Evolutionary conservation across 2,797 vertebrate genomes (phyloP).

Genomic region (Onychomys torridus): DNA sequence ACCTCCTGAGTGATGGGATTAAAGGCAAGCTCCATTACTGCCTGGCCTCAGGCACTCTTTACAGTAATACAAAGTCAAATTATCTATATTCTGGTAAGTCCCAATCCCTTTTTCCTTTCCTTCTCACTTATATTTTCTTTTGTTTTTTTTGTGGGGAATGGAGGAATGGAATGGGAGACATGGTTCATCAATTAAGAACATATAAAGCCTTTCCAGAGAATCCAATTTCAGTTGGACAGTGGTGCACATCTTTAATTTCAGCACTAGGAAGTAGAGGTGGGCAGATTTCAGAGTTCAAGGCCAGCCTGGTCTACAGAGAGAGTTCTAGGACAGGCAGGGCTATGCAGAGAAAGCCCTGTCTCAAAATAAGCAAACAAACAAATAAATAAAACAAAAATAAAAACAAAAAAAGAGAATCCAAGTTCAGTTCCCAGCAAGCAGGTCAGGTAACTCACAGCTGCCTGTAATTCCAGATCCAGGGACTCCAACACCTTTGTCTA

Average conservation of each 20-base stretch:
- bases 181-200: neutral
- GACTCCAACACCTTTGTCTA: neutral
- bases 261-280: neutral
- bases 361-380: no score
- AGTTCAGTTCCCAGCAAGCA: neutral
- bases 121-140: neutral
- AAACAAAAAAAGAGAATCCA: neutral
- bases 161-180: neutral
- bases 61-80: neutral
- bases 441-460: neutral
- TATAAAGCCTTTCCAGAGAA: neutral
- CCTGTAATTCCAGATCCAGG: neutral
- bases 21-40: neutral
- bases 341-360: neutral
- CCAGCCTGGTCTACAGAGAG: neutral
- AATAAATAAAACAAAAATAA: neutral
- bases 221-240: neutral
- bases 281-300: neutral
- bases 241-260: neutral
- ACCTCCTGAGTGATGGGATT: no score
- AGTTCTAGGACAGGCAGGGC: neutral
- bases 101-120: neutral
- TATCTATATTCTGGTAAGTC: neutral
- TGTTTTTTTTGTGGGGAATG: neutral
- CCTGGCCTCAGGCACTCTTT: neutral